Evolutionary conservation across 2,113 vertebrate genomes (phyloP).

Genomic region (Microcebus lehilahytsara): DNA sequence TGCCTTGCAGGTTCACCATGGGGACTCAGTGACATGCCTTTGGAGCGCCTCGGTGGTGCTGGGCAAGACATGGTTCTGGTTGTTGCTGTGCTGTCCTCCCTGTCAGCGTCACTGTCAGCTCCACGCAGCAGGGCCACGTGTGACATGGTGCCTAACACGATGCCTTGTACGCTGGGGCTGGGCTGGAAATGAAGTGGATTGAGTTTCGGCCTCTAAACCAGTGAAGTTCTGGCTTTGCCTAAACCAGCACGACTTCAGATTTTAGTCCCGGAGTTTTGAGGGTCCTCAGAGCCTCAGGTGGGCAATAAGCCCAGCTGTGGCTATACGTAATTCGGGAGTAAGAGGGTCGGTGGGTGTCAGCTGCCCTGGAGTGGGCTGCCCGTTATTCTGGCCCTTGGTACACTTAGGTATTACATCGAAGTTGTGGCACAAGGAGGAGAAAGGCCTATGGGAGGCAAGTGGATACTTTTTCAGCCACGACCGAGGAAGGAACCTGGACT

Average conservation of each 20-base stretch:
- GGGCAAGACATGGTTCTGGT: accelerated
- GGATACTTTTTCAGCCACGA: neutral
- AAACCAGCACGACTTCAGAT: neutral
- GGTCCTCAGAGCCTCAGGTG: neutral
- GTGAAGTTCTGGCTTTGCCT: neutral
- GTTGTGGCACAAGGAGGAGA: neutral
- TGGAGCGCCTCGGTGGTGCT: accelerated
- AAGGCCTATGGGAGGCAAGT: neutral
- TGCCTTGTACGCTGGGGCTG: accelerated
- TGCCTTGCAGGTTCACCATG: neutral
- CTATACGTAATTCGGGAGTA: neutral
- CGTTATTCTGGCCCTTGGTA: neutral
- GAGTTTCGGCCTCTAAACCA: neutral
- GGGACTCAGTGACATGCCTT: neutral
- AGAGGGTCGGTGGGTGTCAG: neutral
- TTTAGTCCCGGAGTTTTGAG: neutral
- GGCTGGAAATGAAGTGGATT: neutral
- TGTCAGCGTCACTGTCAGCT: neutral
- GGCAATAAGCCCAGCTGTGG: neutral
- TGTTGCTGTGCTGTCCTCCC: accelerated
- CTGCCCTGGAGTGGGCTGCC: neutral
- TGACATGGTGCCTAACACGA: accelerated
- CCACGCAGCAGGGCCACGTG: neutral
- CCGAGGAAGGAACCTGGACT: neutral
- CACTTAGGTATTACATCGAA: too few species aligned